These are phyloP conservation scores for Falco punctatus DNA, from an alignment of 2,113 vertebrate genomes.

Conservation along the genomic window DNA sequence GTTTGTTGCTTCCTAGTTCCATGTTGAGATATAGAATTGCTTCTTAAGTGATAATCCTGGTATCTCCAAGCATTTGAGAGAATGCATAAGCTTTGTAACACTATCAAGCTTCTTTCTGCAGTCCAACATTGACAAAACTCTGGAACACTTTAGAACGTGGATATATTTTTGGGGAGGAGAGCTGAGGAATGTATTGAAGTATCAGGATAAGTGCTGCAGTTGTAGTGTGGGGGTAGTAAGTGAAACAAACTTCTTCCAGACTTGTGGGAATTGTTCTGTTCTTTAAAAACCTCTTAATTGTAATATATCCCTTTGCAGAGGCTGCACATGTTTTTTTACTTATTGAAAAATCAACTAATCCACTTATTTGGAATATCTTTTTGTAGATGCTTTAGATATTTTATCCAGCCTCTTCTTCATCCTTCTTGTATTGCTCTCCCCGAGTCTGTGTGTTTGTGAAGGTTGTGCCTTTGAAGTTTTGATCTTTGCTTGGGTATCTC, in stretches of 20 bases:
- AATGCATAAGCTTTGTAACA: constrained; percentile 24
- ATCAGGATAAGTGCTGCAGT: not conserved
- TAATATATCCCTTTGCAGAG: not conserved
- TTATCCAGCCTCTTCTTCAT: not conserved
- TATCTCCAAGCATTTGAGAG: constrained; percentile 35
- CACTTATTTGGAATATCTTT: not conserved
- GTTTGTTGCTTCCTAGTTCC: constrained; percentile 67
- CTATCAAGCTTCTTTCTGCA: constrained; percentile 65
- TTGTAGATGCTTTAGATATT: not conserved
- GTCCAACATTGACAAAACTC: constrained; percentile 46
- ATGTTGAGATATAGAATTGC: constrained; percentile 61
- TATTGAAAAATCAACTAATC: not conserved
- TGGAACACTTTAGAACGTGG: not conserved
- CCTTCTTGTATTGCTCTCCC: not conserved
- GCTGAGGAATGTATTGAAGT: not conserved
- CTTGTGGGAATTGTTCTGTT: not conserved
- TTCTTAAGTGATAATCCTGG: constrained; percentile 22
- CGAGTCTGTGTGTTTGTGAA: not conserved
- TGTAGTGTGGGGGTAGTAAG: not conserved
- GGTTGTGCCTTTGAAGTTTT: not conserved
- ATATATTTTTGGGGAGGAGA: not conserved
- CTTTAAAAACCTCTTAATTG: not conserved
- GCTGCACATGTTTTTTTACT: not conserved
- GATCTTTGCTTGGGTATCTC: not conserved
- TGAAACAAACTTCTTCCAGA: not conserved